Conservation (phyloP, 2,797 vertebrate species). For the Pachyuromys duprasi region DNA sequence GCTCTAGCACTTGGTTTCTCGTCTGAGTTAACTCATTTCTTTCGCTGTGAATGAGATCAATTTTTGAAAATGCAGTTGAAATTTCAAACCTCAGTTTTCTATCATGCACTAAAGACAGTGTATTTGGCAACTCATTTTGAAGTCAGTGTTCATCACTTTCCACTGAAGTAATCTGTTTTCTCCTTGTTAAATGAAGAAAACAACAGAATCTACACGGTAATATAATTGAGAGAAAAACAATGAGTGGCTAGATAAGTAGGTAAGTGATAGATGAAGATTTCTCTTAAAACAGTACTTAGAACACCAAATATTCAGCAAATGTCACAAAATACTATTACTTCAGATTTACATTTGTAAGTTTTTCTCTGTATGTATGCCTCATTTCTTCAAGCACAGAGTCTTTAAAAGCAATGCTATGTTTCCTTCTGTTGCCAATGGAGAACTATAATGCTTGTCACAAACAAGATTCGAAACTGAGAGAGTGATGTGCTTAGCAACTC, state of each 20-base stretch:
- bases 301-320: background rate
- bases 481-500: background rate
- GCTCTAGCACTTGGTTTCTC: background rate
- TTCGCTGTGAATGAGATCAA: background rate
- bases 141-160: background rate
- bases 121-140: background rate
- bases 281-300: slow-evolving; percentile 21
- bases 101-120: background rate
- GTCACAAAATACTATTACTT: background rate
- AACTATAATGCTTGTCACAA: background rate
- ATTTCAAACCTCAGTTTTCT: slow-evolving; percentile 46
- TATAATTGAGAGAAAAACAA: slow-evolving; percentile 22
- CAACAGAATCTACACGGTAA: background rate
- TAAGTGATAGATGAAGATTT: background rate
- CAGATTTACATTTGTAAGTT: slow-evolving; percentile 34
- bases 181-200: slow-evolving; percentile 2
- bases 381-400: slow-evolving; percentile 8
- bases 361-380: background rate
- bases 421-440: background rate
- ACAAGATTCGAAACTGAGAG: background rate
- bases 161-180: background rate
- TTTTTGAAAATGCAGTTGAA: background rate
- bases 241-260: background rate
- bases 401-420: background rate
- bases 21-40: background rate